A percentile compares a stretch with the other conserved stretches of the same genome.
These are phyloP conservation scores for Drosophila leontia DNA, from an alignment of 1,140 invertebrate genomes.

Conservation along the genomic window DNA sequence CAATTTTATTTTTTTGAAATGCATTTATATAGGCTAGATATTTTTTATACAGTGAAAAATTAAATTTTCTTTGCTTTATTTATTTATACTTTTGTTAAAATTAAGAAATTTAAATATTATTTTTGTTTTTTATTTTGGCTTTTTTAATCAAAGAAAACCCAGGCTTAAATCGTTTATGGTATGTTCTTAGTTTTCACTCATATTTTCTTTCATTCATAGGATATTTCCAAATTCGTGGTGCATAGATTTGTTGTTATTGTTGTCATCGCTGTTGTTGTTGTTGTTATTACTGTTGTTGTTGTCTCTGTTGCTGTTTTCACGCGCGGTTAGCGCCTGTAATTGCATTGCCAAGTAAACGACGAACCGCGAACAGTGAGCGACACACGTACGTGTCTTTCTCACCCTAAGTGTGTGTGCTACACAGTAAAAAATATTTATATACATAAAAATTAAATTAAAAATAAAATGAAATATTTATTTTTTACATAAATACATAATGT, in stretches of 20 bases:
- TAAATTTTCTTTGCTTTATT: too few relatives aligned
- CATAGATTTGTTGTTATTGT: constrained; percentile 25
- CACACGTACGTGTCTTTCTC: constrained; percentile 32
- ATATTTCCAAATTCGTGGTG: constrained; percentile 12
- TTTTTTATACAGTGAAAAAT: too few relatives aligned
- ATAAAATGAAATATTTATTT: neutral
- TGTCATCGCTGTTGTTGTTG: constrained; percentile 33
- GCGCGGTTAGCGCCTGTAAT: constrained; percentile 81
- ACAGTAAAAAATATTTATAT: neutral
- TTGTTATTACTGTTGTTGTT: constrained; percentile 40
- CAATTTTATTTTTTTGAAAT: too few relatives aligned
- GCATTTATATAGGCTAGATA: too few relatives aligned
- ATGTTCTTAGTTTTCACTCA: neutral
- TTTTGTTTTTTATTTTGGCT: neutral
- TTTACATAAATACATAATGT: too few relatives aligned
- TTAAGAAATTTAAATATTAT: neutral
- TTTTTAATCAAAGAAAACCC: too few relatives aligned
- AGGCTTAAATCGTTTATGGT: neutral
- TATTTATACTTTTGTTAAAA: too few relatives aligned
- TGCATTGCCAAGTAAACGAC: constrained; percentile 82
- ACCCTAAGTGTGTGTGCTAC: neutral
- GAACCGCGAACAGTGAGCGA: constrained; percentile 63
- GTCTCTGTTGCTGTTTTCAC: constrained; percentile 73
- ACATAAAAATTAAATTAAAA: too few relatives aligned
- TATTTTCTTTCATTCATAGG: neutral